phyloP scores from a whole-genome alignment of 2,113 vertebrate species.

The Pagrus major region DNA sequence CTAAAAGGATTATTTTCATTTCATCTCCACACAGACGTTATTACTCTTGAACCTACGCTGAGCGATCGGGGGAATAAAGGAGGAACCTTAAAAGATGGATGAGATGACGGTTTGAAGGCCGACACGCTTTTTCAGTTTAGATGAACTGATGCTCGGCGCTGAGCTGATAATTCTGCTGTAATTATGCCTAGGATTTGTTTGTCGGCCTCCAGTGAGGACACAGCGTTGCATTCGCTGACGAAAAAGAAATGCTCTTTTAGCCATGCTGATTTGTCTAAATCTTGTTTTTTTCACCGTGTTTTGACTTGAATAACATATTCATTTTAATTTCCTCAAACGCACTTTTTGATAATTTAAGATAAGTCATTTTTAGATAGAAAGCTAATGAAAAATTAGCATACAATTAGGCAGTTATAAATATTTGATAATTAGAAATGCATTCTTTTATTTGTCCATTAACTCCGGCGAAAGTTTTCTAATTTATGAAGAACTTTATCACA shows the following conservation, averaged over 20 bases:
- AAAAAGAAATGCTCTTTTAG: background rate
- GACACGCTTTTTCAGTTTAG: slow-evolving; percentile 13
- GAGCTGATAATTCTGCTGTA: slow-evolving; percentile 33
- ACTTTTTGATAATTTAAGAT: no score
- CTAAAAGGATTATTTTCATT: slow-evolving; percentile 16
- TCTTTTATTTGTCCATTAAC: background rate
- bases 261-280: background rate
- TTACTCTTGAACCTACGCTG: background rate
- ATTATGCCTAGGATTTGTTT: slow-evolving; percentile 33
- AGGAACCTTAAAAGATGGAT: slow-evolving; percentile 18
- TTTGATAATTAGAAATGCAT: slow-evolving; percentile 27
- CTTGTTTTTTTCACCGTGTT: no score
- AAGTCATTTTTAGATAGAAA: slow-evolving; percentile 26
- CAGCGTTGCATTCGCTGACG: slow-evolving; percentile 10
- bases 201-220: background rate
- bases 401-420: slow-evolving; percentile 27
- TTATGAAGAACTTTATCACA: slow-evolving; percentile 1
- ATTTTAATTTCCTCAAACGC: background rate
- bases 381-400: background rate
- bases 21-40: slow-evolving; percentile 11
- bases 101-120: slow-evolving; percentile 22
- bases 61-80: slow-evolving; percentile 43
- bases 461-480: slow-evolving; percentile 23
- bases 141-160: slow-evolving; percentile 21
- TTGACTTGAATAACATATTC: background rate